Base-by-base conservation (phyloP, 2,888 invertebrate genomes). In the Tipula confusa region DNA sequence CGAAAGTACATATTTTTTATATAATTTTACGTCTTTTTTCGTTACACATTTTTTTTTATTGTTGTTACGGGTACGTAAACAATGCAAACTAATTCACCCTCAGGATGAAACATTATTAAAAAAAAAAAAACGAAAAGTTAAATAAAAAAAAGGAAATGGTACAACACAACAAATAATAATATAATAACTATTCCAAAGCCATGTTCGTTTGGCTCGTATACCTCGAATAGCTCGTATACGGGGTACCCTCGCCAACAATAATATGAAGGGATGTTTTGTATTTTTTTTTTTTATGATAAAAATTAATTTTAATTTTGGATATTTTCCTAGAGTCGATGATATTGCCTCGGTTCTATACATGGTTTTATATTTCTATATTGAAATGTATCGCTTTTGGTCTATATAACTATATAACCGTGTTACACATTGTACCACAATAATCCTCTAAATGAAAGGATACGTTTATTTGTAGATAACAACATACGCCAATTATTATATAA, bases 21-120 rank as follows among this genome's bases (percentile, higher is more conserved):
- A 24, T 24, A 24, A 24, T 24, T 64, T 24, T 9, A 24, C 64
- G 24, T 64, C 15, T 33, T 33, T 48, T 48, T 48, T 48, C 18
- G 48, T 48, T n/a, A n/a, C n/a, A n/a, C n/a, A n/a, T n/a, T n/a
- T n/a, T n/a, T n/a, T n/a, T 48, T 18, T 18, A 0, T 48, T 48
- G 48, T 64, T 64, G 4, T 33, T 33, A n/a, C n/a, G n/a, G 64
- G 18, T 64, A 64, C 64, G 64, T 64, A 24, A 64, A 64, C 64
- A 64, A 64, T 24, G 24, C 64, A 64, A 64, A 64, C 24, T 64
- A 64, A 64, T 64, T 64, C 64, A 64, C 64, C 64, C 64, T 64
- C 64, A 64, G 64, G 64, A 64, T 64, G 64, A 64, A 64, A 64
- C 64, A 24, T 64, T 64, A 64, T 64, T 64, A 64, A 64, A 64